Evolutionary conservation across 1,140 invertebrate species (phyloP), one percentile per base, ranked within the genome.

Genomic region (Dreissena polymorpha): DNA sequence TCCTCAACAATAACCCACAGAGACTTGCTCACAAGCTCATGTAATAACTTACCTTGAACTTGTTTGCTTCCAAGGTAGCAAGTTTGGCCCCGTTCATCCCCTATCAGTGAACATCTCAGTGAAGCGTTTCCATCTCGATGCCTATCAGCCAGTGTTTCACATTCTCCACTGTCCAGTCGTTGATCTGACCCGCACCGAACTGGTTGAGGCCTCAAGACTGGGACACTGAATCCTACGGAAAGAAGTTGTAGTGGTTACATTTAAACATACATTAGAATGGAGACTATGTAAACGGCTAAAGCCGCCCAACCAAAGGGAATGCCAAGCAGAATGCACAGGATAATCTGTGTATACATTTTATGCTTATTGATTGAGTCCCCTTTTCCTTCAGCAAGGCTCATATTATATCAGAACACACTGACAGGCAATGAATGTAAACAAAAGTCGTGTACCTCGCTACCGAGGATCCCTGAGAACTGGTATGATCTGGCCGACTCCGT

Each of bases 61-160:
- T 97, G 23, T 96, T 95, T 0, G 97, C 97, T 89, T 97, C 97
- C 39, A 99, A 93, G 82, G 95, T 94, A 29, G 98, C 91, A 25
- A 99, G 93, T 67, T 96, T 95, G 27, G 95, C 94, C 13, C 98
- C 98, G 89, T 96, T 96, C 49, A 99, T 96, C 95, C 95, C 87
- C 96, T 95, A 84, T 97, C 96, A 67, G 96, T 95, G 92, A 99
- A 98, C 85, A 96, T 95, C 23, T 96, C 94, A 72, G 96, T 96
- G 91, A 97, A 96, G 67, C 96, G 95, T 87, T n/a, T 98, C 97
- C 90, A 98, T 92, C 49, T 96, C 96, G 67, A 97, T 93, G 14
- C 95, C 95, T 83, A 96, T 94, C 64, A 98, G 93, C 97, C 97
- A 98, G 90, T 98, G 96, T 91, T n/a, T n/a, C n/a, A n/a, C n/a